Evolutionary conservation across 2,888 invertebrate genomes (phyloP).

Genomic region (Lasioglossum pauxillum): DNA sequence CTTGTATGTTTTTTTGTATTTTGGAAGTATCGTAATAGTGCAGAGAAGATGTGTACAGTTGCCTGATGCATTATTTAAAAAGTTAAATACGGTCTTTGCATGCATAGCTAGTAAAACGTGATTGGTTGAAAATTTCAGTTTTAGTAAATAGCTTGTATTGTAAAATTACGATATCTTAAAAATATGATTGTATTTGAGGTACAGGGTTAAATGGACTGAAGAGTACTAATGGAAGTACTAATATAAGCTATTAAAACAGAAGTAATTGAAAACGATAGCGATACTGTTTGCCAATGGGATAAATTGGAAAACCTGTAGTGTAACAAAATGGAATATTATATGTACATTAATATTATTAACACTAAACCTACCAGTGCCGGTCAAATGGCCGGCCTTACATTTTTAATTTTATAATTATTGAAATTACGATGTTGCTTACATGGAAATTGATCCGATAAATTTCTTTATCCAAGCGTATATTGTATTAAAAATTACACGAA

Average conservation of each 20-base stretch:
- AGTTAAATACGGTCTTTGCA: background rate
- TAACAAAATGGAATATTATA: slow-evolving; percentile 30
- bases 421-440: too few species aligned
- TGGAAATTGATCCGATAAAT: too few species aligned
- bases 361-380: too few species aligned
- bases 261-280: slow-evolving; percentile 28
- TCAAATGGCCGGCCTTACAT: too few species aligned
- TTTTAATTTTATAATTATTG: too few species aligned
- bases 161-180: slow-evolving; percentile 3
- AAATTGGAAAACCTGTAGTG: slow-evolving; percentile 8
- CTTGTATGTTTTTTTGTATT: background rate
- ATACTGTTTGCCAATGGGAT: slow-evolving; percentile 1
- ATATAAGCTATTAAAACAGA: slow-evolving; percentile 5
- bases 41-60: slow-evolving; percentile 3
- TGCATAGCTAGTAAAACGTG: background rate
- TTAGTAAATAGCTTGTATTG: background rate
- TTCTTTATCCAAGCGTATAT: too few species aligned
- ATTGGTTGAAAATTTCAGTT: background rate
- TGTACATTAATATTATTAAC: slow-evolving; percentile 31
- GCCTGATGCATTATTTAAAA: slow-evolving; percentile 17
- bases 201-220: slow-evolving; percentile 17
- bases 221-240: slow-evolving; percentile 1
- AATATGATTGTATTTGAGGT: slow-evolving; percentile 28
- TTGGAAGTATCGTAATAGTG: background rate
- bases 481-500: too few species aligned